A percentile compares a stretch with the other conserved stretches of the same genome.
Conservation (phyloP, 2,888 invertebrate genomes). For the Cryptocephalus primarius region DNA sequence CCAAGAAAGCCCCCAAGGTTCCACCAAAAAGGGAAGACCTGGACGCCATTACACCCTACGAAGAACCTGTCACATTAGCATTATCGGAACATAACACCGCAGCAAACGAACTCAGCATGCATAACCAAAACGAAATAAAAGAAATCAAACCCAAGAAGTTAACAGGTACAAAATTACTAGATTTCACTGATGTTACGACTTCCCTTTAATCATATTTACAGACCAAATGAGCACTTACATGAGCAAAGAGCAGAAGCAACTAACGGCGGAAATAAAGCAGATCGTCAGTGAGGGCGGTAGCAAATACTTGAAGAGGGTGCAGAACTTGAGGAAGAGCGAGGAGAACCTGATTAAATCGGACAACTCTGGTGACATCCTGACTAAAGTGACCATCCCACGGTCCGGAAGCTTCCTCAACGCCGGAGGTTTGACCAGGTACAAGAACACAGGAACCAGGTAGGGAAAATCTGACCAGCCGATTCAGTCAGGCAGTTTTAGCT, state of each 20-base stretch:
- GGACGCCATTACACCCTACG: conserved; percentile 35
- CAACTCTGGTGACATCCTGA: conserved; percentile 68
- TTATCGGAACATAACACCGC: conserved; percentile 3
- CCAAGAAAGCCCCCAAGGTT: conserved; percentile 44
- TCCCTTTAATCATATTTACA: conserved; percentile 3
- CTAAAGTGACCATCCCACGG: conserved; percentile 76
- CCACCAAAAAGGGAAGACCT: conserved; percentile 33
- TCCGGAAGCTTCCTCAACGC: conserved; percentile 79
- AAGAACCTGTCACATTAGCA: conserved; percentile 25
- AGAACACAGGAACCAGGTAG: conserved; percentile 58
- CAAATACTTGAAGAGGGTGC: conserved; percentile 37
- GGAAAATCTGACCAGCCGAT: conserved; percentile 11
- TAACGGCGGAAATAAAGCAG: conserved; percentile 37
- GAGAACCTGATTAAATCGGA: conserved; percentile 34
- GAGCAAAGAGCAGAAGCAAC: conserved; percentile 41
- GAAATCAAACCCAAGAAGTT: conserved; percentile 46
- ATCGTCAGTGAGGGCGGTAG: conserved; percentile 31
- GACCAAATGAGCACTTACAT: conserved; percentile 42
- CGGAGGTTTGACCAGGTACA: conserved; percentile 64
- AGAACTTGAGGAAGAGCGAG: conserved; percentile 32
- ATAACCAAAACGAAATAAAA: conserved; percentile 32
- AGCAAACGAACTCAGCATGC: conserved; percentile 1
- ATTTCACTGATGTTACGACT: neutral
- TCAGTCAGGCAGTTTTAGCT: too few species aligned
- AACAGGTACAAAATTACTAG: conserved; percentile 21